A percentile compares a stretch with the other conserved stretches of the same genome.
Conservation (phyloP, 2,113 vertebrate genomes). For the Mobula birostris region DNA sequence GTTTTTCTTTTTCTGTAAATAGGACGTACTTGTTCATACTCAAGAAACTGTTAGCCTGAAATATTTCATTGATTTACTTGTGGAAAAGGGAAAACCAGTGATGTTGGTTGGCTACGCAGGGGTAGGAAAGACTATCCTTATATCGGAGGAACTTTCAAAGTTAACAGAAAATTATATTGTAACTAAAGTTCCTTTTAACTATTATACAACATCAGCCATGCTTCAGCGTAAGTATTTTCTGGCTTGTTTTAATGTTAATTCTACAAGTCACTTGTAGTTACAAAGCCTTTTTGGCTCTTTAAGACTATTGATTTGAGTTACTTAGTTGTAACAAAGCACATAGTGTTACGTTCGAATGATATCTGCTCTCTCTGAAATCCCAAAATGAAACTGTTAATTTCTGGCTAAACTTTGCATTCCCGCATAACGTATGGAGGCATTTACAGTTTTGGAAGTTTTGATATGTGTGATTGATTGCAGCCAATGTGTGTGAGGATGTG, state of each 20-base stretch:
- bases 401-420: not conserved
- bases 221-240: constrained; percentile 49
- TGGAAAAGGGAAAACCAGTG: constrained; percentile 54
- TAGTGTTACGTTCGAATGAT: not conserved
- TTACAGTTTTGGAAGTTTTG: not conserved
- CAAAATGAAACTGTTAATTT: constrained; percentile 34
- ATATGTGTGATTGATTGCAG: constrained; percentile 22
- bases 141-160: constrained; percentile 53
- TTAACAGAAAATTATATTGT: constrained; percentile 51
- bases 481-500: not conserved
- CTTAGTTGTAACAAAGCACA: not conserved
- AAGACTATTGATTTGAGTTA: not conserved
- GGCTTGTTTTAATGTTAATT: constrained; percentile 30
- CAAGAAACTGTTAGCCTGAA: constrained; percentile 56
- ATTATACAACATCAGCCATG: constrained; percentile 55
- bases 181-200: constrained; percentile 59
- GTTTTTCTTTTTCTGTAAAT: constrained; percentile 39
- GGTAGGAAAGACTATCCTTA: constrained; percentile 57
- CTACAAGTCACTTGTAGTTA: constrained; percentile 20
- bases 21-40: constrained; percentile 55
- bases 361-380: constrained; percentile 41
- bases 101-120: constrained; percentile 59
- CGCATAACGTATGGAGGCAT: not conserved
- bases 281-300: constrained; percentile 27
- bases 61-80: constrained; percentile 58